These are phyloP conservation scores for Microcebus murinus DNA, from an alignment of 2,113 vertebrate species.

Conservation along the genomic window DNA sequence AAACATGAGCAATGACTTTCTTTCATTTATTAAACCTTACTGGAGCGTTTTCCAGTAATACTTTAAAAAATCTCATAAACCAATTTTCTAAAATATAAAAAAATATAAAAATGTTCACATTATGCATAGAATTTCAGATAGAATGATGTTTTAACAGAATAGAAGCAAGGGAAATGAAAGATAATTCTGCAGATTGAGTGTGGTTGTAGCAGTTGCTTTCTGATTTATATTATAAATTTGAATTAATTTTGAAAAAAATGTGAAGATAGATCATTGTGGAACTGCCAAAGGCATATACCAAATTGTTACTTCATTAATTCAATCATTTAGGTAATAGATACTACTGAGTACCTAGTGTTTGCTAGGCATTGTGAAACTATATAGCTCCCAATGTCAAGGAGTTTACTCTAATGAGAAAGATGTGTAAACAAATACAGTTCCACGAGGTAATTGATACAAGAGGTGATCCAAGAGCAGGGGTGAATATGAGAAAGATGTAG, in stretches of 20 bases:
- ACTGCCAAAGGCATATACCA: not conserved
- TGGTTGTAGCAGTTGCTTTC: not conserved
- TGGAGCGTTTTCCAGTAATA: not conserved
- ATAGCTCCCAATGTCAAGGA: not conserved
- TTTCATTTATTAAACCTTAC: constrained; percentile 23
- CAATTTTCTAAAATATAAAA: constrained; percentile 6
- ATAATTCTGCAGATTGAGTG: not conserved
- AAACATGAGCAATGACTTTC: not conserved
- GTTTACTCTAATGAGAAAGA: not conserved
- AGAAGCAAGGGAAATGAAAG: not conserved
- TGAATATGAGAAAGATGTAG: not conserved
- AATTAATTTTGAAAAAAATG: not conserved
- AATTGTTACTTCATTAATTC: not conserved
- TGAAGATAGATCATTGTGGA: not conserved
- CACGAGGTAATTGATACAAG: not conserved
- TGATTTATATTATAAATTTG: not conserved
- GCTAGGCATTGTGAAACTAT: not conserved
- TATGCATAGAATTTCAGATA: not conserved
- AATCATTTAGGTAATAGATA: not conserved
- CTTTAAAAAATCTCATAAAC: constrained; percentile 5
- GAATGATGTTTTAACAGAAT: not conserved
- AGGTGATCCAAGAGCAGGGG: not conserved
- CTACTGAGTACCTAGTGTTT: not conserved
- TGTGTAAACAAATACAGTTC: not conserved
- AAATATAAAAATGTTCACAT: not conserved